These are phyloP conservation scores for Ormia ochracea DNA, from an alignment of 2,888 invertebrate species.

Conservation along the genomic window DNA sequence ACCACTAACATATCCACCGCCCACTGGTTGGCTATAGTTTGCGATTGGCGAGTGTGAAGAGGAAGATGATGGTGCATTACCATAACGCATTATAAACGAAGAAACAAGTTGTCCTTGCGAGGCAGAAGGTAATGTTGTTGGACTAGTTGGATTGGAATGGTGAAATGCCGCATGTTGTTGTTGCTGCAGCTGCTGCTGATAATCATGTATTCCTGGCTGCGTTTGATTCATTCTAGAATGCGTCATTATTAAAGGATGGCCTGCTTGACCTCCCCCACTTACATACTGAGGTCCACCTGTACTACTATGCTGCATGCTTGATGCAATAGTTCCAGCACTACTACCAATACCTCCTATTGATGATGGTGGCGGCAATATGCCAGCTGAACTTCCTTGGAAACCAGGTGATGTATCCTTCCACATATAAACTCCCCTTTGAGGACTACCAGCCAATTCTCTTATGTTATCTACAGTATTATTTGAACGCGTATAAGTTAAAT, in stretches of 20 bases:
- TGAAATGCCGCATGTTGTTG: slow-evolving; percentile 76
- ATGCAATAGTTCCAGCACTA: slow-evolving; percentile 74
- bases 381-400: slow-evolving; percentile 72
- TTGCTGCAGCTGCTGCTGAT: slow-evolving; percentile 72
- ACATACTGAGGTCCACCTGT: slow-evolving; percentile 65
- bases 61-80: slow-evolving; percentile 62
- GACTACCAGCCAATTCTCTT: slow-evolving; percentile 90
- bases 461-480: slow-evolving; percentile 91
- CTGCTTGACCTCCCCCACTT: slow-evolving; percentile 62
- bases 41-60: slow-evolving; percentile 58
- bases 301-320: slow-evolving; percentile 67
- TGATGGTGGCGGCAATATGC: slow-evolving; percentile 59
- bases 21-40: slow-evolving; percentile 62
- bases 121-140: slow-evolving; percentile 79
- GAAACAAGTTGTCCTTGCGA: slow-evolving; percentile 70
- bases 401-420: slow-evolving; percentile 88
- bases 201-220: slow-evolving; percentile 65
- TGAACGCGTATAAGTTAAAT: slow-evolving; percentile 82
- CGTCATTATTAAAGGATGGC: slow-evolving; percentile 73
- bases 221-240: slow-evolving; percentile 72
- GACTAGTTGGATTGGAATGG: slow-evolving; percentile 86
- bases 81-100: slow-evolving; percentile 74
- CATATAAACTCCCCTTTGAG: slow-evolving; percentile 88
- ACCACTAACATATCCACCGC: slow-evolving; percentile 46
- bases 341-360: slow-evolving; percentile 68